Evolutionary conservation across 1,140 invertebrate species (phyloP).

Genomic region (Panonychus citri): DNA sequence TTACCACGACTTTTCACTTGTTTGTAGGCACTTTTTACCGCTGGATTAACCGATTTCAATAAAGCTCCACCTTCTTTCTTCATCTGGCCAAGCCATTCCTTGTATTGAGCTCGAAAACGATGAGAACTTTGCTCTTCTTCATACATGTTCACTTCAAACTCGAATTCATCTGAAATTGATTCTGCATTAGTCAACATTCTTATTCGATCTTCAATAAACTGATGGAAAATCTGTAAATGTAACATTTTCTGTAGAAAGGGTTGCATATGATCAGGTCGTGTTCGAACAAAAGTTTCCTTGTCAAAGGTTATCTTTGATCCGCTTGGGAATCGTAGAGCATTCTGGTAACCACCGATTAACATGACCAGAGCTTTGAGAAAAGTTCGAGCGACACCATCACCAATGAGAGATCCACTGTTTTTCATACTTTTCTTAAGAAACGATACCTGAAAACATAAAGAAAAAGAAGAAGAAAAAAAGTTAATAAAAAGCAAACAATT

Average conservation of each 20-base stretch:
- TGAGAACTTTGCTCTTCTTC: slow-evolving; percentile 43
- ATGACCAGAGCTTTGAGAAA: slow-evolving; percentile 70
- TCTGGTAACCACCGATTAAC: slow-evolving; percentile 74
- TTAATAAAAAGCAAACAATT: background rate
- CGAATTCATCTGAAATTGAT: slow-evolving; percentile 49
- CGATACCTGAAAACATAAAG: slow-evolving; percentile 20
- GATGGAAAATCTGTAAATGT: slow-evolving; percentile 77
- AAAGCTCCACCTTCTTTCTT: slow-evolving; percentile 39
- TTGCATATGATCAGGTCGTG: slow-evolving; percentile 50
- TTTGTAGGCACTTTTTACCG: slow-evolving; percentile 52
- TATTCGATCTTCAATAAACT: slow-evolving; percentile 80
- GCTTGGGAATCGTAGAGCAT: slow-evolving; percentile 35
- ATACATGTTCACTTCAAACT: slow-evolving; percentile 61
- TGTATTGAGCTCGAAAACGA: slow-evolving; percentile 46
- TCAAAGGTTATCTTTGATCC: slow-evolving; percentile 48
- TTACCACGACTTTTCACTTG: slow-evolving; percentile 4
- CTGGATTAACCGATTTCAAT: slow-evolving; percentile 52
- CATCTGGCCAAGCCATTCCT: slow-evolving; percentile 40
- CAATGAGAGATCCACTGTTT: slow-evolving; percentile 39
- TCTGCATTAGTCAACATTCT: slow-evolving; percentile 60
- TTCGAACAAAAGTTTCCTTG: slow-evolving; percentile 57
- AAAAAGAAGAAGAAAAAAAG: slow-evolving; percentile 5
- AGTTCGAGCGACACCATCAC: slow-evolving; percentile 67
- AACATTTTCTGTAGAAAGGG: slow-evolving; percentile 72
- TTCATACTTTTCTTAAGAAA: slow-evolving; percentile 20